Percentiles rank a stretch among this genome's conserved stretches.
Evolutionary conservation across 2,113 vertebrate species (phyloP).

Genomic region (Hipposideros armiger): DNA sequence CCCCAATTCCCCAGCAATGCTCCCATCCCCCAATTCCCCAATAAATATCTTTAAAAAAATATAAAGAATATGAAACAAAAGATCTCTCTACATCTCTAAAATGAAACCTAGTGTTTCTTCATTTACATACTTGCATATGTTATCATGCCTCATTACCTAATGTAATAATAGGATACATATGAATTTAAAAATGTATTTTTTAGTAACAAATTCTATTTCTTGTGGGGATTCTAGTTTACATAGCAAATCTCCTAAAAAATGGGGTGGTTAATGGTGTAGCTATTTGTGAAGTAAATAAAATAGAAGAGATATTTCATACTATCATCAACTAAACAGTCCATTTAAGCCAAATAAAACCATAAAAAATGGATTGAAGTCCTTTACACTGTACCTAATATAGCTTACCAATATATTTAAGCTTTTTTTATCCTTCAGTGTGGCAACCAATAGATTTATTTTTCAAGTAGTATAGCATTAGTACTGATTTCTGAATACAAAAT

Average conservation of each 20-base stretch:
- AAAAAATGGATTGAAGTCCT: conserved; percentile 29
- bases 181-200: conserved; percentile 78
- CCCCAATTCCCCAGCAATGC: no score
- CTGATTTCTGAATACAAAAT: not conserved
- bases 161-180: conserved; percentile 68
- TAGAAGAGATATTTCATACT: not conserved
- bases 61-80: conserved; percentile 57
- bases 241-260: conserved; percentile 56
- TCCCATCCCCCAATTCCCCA: no score
- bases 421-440: not conserved
- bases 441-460: conserved; percentile 32
- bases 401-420: conserved; percentile 13
- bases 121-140: conserved; percentile 63
- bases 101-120: conserved; percentile 45
- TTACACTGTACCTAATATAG: not conserved
- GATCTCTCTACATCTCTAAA: conserved; percentile 63
- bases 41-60: no score
- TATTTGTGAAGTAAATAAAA: conserved; percentile 61
- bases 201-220: conserved; percentile 74
- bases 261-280: conserved; percentile 71
- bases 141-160: conserved; percentile 78
- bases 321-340: conserved; percentile 51
- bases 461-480: not conserved
- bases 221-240: conserved; percentile 75
- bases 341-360: conserved; percentile 48